These are phyloP conservation scores for Diplodus puntazzo DNA, from an alignment of 2,797 vertebrate genomes.

Conservation along the genomic window DNA sequence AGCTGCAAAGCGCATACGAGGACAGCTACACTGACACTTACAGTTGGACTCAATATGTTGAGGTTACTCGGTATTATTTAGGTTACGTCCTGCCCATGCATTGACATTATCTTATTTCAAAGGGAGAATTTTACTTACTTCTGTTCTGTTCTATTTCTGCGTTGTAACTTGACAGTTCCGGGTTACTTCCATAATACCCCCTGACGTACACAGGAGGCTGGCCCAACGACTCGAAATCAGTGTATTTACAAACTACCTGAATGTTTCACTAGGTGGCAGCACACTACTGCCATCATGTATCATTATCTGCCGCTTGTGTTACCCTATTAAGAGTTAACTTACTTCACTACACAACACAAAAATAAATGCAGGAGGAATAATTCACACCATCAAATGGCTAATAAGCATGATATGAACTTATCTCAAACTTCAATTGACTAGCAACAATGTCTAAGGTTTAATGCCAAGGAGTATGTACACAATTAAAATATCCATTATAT, in stretches of 20 bases:
- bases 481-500: neutral
- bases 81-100: fast-evolving
- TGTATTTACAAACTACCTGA: fast-evolving
- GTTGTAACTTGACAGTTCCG: neutral
- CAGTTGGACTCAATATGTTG: fast-evolving
- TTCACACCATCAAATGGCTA: neutral
- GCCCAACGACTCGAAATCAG: too few species aligned
- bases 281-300: neutral
- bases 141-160: neutral
- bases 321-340: neutral
- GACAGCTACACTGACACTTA: too few species aligned
- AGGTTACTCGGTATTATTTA: neutral
- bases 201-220: conserved; percentile 23
- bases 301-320: neutral
- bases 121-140: fast-evolving
- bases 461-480: neutral
- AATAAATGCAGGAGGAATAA: neutral
- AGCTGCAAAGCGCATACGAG: too few species aligned
- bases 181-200: conserved; percentile 41
- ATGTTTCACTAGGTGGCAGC: neutral
- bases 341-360: neutral
- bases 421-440: neutral
- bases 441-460: neutral
- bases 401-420: neutral
- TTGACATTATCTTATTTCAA: neutral